Base-by-base conservation (phyloP, 2,888 invertebrate species). In the Germaria angustata region DNA sequence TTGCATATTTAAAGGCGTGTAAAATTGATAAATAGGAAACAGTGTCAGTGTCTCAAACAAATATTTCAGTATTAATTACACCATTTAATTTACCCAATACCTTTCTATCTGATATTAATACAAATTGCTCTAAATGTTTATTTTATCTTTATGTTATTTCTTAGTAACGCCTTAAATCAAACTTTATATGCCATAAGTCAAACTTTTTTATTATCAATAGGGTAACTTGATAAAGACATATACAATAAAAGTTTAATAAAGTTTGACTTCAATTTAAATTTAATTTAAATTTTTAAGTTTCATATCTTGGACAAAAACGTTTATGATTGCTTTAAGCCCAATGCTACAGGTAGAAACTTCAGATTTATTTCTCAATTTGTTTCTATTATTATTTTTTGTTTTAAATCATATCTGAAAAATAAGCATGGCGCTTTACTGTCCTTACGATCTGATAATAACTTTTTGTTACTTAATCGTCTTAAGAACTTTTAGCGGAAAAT, bases 271-370 rank as follows among this genome's bases (percentile, higher is more conserved):
- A 7, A n/a, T n/a, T n/a, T n/a, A n/a, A n/a, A n/a, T n/a, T n/a
- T n/a, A n/a, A n/a, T n/a, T n/a, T n/a, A n/a, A n/a, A n/a, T n/a
- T n/a, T n/a, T n/a, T n/a, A n/a, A n/a, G n/a, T n/a, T n/a, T n/a
- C n/a, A 24, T 59, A 32, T 34, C 15, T 15, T 46, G 7, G 1
- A 22, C 7, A 41, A 49, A 59, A 59, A 59, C 28, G 11, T 46
- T 66, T 68, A 41, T 66, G 15, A 51, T 41, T 66, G 36, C 72
- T 66, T 44, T 32, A 15, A 51, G 51, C 44, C 66, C 49, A 49
- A 49, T 49, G 78, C 65, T 59, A 72, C 71, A 72, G 71, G 65
- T 65, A 46, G 20, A 24, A 76, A 66, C 76, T 59, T 76, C 46
- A 44, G 44, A 53, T 65, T 66, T 66, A 0, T 75, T 51, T 44